A percentile compares a stretch with the other conserved stretches of the same genome.
Evolutionary conservation across 2,113 vertebrate species (phyloP).

Genomic region (Rhagologus leucostigma): DNA sequence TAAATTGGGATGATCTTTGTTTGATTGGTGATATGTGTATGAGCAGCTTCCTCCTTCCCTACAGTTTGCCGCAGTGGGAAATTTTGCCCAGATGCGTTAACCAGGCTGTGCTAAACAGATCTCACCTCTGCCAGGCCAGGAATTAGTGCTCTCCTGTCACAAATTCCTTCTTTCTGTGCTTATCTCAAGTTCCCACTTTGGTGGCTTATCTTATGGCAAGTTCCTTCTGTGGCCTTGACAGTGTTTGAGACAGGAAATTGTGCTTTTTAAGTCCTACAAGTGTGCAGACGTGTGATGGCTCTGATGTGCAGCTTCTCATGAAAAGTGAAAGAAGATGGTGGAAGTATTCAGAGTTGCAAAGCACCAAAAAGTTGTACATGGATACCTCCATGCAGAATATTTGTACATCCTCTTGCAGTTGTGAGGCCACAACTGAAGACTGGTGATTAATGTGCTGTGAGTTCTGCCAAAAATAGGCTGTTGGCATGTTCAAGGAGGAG

Average conservation of each 20-base stretch:
- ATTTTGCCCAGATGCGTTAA: not conserved
- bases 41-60: not conserved
- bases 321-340: not conserved
- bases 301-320: not conserved
- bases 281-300: not conserved
- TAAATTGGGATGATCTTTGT: not conserved
- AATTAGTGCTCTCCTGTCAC: not conserved
- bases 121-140: not conserved
- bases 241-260: not conserved
- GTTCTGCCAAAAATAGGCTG: not conserved
- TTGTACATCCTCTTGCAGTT: not conserved
- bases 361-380: not conserved
- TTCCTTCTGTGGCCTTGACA: not conserved
- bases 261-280: not conserved
- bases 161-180: not conserved
- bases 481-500: not conserved
- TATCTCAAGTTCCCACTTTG: not conserved
- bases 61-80: not conserved
- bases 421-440: not conserved
- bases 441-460: not conserved
- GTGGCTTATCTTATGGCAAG: not conserved
- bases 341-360: not conserved
- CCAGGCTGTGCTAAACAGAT: not conserved
- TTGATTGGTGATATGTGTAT: not conserved
- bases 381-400: not conserved